These are phyloP conservation scores for Emydura subglobosa DNA, from an alignment of 2,113 vertebrate genomes.

Conservation along the genomic window DNA sequence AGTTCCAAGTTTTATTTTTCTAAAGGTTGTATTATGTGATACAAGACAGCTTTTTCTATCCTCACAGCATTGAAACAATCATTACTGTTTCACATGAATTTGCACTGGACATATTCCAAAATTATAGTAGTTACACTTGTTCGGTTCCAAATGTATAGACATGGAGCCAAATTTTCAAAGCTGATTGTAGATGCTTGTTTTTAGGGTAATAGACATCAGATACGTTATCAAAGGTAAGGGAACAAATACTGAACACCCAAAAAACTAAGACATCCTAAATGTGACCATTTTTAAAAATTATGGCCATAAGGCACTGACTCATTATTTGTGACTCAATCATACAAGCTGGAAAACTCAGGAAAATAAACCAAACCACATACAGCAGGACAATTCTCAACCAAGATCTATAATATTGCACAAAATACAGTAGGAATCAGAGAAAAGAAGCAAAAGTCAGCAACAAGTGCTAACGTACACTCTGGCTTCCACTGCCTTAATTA, in stretches of 20 bases:
- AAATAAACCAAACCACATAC: background rate
- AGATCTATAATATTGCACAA: background rate
- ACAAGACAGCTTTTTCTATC: conserved; percentile 41
- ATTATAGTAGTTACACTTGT: background rate
- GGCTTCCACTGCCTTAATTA: background rate
- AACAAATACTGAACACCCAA: conserved; percentile 16
- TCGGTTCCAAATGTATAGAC: conserved; percentile 16
- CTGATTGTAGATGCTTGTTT: background rate
- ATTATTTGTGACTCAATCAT: background rate
- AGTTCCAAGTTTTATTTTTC: conserved; percentile 17
- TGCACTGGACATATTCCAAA: conserved; percentile 14
- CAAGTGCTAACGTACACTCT: background rate
- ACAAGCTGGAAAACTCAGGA: conserved; percentile 24
- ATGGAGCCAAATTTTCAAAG: conserved; percentile 1
- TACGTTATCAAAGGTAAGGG: background rate
- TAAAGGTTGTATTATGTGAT: background rate
- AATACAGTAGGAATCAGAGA: background rate
- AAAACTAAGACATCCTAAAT: background rate
- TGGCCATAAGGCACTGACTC: background rate
- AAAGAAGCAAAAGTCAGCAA: background rate
- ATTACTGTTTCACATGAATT: conserved; percentile 31
- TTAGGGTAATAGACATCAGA: background rate
- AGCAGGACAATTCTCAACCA: conserved; percentile 5
- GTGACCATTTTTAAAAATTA: conserved; percentile 16
- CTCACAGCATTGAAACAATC: conserved; percentile 37